A percentile compares a stretch with the other conserved stretches of the same genome.
Evolutionary conservation across 2,888 invertebrate genomes (phyloP).

Genomic region (Nudaria mundana): DNA sequence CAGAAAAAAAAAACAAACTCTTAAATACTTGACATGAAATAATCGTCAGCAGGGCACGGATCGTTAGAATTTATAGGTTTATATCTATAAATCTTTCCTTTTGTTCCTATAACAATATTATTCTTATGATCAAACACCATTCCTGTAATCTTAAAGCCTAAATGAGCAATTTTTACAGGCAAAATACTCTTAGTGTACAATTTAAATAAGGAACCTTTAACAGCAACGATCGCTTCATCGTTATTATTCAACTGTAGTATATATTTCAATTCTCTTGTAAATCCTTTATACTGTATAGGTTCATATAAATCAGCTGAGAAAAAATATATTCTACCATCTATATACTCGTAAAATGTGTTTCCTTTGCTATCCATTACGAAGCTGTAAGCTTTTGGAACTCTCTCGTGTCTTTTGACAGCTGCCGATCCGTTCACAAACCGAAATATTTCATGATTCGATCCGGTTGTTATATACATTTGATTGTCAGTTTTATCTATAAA

Average conservation of each 20-base stretch:
- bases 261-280: slow-evolving; percentile 67
- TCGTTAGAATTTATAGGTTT: slow-evolving; percentile 62
- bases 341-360: slow-evolving; percentile 66
- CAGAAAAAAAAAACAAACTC: background rate
- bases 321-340: slow-evolving; percentile 69
- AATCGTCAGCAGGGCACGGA: slow-evolving; percentile 68
- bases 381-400: slow-evolving; percentile 66
- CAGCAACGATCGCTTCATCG: slow-evolving; percentile 67
- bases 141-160: slow-evolving; percentile 70
- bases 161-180: slow-evolving; percentile 62
- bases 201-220: slow-evolving; percentile 63
- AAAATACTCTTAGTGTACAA: slow-evolving; percentile 57
- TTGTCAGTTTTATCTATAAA: slow-evolving; percentile 65
- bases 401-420: slow-evolving; percentile 65
- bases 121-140: slow-evolving; percentile 64
- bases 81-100: slow-evolving; percentile 71
- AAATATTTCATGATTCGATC: slow-evolving; percentile 63
- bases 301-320: slow-evolving; percentile 62
- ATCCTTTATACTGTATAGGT: slow-evolving; percentile 71
- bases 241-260: slow-evolving; percentile 60
- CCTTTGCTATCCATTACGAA: slow-evolving; percentile 64
- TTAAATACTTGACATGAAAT: slow-evolving; percentile 68
- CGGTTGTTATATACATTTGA: slow-evolving; percentile 69
- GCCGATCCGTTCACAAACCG: slow-evolving; percentile 65
- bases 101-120: slow-evolving; percentile 68